Conservation (phyloP, 1,140 invertebrate genomes). For the Anagrus nilaparvatae region DNA sequence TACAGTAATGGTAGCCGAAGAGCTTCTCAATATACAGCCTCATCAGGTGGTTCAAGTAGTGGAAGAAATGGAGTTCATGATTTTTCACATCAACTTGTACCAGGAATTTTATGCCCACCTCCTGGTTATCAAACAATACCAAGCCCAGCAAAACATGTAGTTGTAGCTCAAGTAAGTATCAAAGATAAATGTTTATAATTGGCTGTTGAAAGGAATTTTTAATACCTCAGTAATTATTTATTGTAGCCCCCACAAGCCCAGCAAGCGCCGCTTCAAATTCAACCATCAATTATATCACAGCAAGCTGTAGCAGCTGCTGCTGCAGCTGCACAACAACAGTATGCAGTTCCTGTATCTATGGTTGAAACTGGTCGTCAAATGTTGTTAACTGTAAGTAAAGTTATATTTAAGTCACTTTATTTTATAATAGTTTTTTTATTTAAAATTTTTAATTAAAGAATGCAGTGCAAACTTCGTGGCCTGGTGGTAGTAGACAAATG, state of each 20-base stretch:
- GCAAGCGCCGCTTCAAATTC: slow-evolving; percentile 49
- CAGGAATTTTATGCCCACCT: slow-evolving; percentile 80
- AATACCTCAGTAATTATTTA: slow-evolving; percentile 2
- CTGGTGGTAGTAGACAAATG: slow-evolving; percentile 63
- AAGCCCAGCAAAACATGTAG: slow-evolving; percentile 78
- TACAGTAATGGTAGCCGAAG: slow-evolving; percentile 66
- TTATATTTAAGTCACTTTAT: not conserved
- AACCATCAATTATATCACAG: slow-evolving; percentile 57
- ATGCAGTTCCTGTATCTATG: slow-evolving; percentile 78
- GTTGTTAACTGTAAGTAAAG: slow-evolving; percentile 48
- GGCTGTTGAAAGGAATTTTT: not conserved
- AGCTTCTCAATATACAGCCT: slow-evolving; percentile 46
- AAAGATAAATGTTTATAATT: not conserved
- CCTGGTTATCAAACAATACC: slow-evolving; percentile 75
- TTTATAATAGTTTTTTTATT: slow-evolving; percentile 8
- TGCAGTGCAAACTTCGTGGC: slow-evolving; percentile 74
- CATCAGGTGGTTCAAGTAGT: slow-evolving; percentile 35
- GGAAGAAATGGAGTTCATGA: slow-evolving; percentile 43
- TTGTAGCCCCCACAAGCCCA: slow-evolving; percentile 36
- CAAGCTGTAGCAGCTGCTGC: slow-evolving; percentile 48
- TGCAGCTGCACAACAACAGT: slow-evolving; percentile 62
- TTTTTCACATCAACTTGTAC: slow-evolving; percentile 80
- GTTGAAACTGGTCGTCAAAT: slow-evolving; percentile 66
- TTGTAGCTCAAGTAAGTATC: slow-evolving; percentile 54
- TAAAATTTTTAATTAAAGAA: slow-evolving; percentile 42